A percentile compares a stretch with the other conserved stretches of the same genome.
phyloP scores from a whole-genome alignment of 2,888 invertebrate species.

The Barypeithes pellucidus region DNA sequence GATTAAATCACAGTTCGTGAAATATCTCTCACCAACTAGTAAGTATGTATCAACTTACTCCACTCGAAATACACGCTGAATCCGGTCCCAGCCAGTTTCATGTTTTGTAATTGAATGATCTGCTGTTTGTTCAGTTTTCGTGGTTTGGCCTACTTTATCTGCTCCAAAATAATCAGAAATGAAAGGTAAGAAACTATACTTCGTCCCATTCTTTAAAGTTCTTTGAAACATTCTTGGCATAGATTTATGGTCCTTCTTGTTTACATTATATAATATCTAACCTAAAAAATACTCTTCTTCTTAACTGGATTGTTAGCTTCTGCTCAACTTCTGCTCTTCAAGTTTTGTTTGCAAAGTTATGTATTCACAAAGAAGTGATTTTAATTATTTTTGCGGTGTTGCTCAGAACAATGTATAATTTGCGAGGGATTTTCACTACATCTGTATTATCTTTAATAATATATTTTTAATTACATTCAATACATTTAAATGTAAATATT shows the following conservation, averaged over 20 bases:
- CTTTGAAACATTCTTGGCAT: slow-evolving; percentile 5
- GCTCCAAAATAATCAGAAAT: slow-evolving; percentile 42
- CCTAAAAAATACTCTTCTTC: slow-evolving; percentile 9
- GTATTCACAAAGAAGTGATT: too few relatives aligned
- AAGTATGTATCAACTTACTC: slow-evolving; percentile 72
- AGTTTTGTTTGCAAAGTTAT: too few relatives aligned
- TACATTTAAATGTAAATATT: too few relatives aligned
- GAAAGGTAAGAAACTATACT: slow-evolving; percentile 44
- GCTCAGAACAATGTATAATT: too few relatives aligned
- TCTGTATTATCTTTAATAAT: too few relatives aligned
- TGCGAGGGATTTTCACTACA: too few relatives aligned
- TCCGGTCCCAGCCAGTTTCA: slow-evolving; percentile 72
- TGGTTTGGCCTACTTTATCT: slow-evolving; percentile 55
- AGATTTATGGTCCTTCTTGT: background rate
- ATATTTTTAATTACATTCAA: too few relatives aligned
- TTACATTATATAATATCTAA: slow-evolving; percentile 13
- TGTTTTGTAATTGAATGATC: slow-evolving; percentile 39
- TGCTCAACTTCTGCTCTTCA: too few relatives aligned
- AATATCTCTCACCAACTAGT: too few relatives aligned
- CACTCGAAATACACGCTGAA: slow-evolving; percentile 71
- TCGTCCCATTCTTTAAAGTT: background rate
- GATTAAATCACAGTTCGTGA: too few relatives aligned
- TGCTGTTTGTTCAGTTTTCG: slow-evolving; percentile 57
- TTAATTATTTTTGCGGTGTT: too few relatives aligned
- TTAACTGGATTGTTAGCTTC: too few relatives aligned